Base-by-base conservation (phyloP, 2,113 vertebrate species). In the Noturus placidus region DNA sequence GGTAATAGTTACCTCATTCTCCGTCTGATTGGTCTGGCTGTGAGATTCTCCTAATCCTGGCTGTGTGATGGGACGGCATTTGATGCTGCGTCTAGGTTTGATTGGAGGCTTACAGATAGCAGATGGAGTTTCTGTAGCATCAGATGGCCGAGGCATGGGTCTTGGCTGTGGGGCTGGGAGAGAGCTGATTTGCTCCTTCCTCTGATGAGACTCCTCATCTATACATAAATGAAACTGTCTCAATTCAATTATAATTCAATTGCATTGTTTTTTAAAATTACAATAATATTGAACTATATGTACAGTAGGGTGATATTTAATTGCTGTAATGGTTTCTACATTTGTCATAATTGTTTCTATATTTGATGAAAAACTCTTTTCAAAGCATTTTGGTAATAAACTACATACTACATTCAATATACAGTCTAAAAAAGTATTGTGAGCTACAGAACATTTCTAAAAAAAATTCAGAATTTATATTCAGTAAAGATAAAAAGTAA, bases 31-130 rank as follows among this genome's bases (percentile, higher is more conserved):
- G 54, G 17, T 72, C 56, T 76, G 86, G 56, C 77, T 69, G 20
- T 50, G 38, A 65, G 72, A 69, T 3, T 80, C 50, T 33, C 72
- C 70, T 0, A 17, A 3, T 52, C 35, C 87, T 52, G 79, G 65
- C 27, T 76, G 84, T 13, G 65, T 27, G 25, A 27, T 54, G 9
- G 89, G 65, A 30, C 82, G 88, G 38, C 33, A 14, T 82, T 89
- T 92, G n/a, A 92, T 38, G 83, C 89, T 92, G n/a, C 91, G 81
- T 8, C 90, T 57, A n/a, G 92, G 91, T 84, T 91, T 92, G 20
- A 92, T 30, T 11, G 92, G 92, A 80, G 90, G 90, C 42, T 84
- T 86, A 76, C 4, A 65, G 25, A 33, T 50, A 2, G 38, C 11
- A 3, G 65, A 46, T 13, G 72, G 65, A 35, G 20, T 50, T 72